phyloP scores from a whole-genome alignment of 2,113 vertebrate species.

The Lanius ludovicianus region DNA sequence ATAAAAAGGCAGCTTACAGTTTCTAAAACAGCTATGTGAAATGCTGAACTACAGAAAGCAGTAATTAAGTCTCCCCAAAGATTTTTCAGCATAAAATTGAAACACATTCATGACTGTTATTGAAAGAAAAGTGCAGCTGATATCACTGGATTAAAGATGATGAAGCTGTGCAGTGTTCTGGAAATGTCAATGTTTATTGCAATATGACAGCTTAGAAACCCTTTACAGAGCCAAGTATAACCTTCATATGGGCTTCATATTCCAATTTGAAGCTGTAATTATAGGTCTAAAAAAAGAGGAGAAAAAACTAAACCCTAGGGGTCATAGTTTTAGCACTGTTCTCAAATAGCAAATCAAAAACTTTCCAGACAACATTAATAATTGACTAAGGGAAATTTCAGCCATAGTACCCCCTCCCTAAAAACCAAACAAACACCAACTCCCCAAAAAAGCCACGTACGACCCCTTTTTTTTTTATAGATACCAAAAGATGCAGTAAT shows the following conservation, averaged over 20 bases:
- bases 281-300: not conserved
- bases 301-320: not conserved
- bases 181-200: slow-evolving; percentile 20
- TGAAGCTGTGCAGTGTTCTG: not conserved
- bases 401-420: rapidly evolving
- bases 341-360: not conserved
- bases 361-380: not conserved
- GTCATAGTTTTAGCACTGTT: not conserved
- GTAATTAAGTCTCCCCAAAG: not conserved
- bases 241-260: not conserved
- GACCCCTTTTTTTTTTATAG: not conserved
- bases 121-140: not conserved
- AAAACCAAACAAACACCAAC: not conserved
- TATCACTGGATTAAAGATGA: not conserved
- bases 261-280: not conserved
- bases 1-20: not conserved
- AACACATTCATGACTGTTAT: not conserved
- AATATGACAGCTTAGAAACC: not conserved
- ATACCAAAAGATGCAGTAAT: not conserved
- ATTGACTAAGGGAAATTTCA: not conserved
- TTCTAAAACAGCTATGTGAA: not conserved
- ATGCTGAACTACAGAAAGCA: not conserved
- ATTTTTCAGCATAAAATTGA: slow-evolving; percentile 3
- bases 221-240: not conserved
- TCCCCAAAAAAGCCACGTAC: not conserved